Conservation (phyloP, 2,113 vertebrate species). For the Pionites leucogaster region DNA sequence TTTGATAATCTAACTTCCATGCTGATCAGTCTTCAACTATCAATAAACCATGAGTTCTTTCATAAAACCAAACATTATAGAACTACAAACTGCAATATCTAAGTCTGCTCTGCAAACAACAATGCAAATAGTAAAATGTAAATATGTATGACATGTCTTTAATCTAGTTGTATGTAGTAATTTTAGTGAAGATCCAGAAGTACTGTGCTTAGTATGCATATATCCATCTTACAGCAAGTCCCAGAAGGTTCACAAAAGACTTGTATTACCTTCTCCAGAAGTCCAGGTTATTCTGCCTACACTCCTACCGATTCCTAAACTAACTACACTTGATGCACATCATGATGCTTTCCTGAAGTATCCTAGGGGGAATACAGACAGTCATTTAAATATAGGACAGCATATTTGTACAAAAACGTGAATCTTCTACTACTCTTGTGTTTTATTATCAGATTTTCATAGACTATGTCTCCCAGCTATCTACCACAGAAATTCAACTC, state of each 20-base stretch:
- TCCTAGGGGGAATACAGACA: slow-evolving; percentile 11
- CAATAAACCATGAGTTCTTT: not conserved
- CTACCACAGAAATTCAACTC: not conserved
- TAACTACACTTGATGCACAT: slow-evolving; percentile 28
- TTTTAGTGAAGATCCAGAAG: not conserved
- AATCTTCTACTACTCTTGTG: not conserved
- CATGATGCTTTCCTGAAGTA: slow-evolving; percentile 13
- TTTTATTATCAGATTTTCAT: not conserved
- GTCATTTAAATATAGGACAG: not conserved
- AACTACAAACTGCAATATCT: not conserved
- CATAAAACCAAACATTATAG: not conserved
- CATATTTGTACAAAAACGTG: not conserved
- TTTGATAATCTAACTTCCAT: not conserved
- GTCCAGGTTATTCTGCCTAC: slow-evolving; percentile 22
- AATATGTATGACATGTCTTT: not conserved
- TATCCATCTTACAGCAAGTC: not conserved
- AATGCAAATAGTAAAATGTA: not conserved
- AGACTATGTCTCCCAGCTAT: not conserved
- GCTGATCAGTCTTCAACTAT: not conserved
- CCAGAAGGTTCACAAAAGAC: not conserved
- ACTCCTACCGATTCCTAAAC: not conserved
- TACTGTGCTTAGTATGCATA: not conserved
- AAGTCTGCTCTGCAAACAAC: not conserved
- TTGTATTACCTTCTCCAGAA: slow-evolving; percentile 28
- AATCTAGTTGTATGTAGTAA: not conserved